These are phyloP conservation scores for Zygogramma bicolorata DNA, from an alignment of 2,888 invertebrate genomes.

Conservation along the genomic window DNA sequence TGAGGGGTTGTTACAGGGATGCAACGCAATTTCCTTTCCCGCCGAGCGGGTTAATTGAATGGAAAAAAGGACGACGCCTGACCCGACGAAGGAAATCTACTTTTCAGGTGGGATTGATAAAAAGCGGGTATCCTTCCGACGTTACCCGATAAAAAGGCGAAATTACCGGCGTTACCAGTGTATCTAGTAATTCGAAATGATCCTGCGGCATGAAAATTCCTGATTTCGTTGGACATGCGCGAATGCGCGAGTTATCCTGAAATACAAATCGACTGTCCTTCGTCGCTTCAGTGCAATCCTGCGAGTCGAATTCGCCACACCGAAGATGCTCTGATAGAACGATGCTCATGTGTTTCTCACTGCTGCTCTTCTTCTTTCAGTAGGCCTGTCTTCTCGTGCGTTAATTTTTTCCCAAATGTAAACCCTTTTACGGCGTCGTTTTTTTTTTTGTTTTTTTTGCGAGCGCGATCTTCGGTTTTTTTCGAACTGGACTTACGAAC, in stretches of 20 bases:
- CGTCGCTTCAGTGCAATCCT: constrained; percentile 36
- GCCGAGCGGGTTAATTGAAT: neutral
- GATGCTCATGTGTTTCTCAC: constrained; percentile 26
- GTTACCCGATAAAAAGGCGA: neutral
- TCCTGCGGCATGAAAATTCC: constrained; percentile 46
- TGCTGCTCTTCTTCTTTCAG: constrained; percentile 15
- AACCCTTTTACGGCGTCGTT: neutral
- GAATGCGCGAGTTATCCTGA: constrained; percentile 33
- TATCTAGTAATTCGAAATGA: constrained; percentile 37
- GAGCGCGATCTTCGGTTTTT: constrained; percentile 17
- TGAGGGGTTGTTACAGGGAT: neutral
- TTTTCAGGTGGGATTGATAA: constrained; percentile 6
- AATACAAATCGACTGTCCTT: constrained; percentile 38
- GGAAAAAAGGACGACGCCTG: constrained; percentile 10
- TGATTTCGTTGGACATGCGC: constrained; percentile 46
- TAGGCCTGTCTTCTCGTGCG: neutral
- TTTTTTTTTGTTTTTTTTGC: constrained; percentile 32
- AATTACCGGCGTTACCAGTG: constrained; percentile 20
- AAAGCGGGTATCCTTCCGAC: constrained; percentile 9
- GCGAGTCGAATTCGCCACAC: constrained; percentile 21
- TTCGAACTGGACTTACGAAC: constrained; percentile 6
- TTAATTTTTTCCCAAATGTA: constrained; percentile 22
- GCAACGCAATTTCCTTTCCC: neutral
- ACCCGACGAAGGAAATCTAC: constrained; percentile 12
- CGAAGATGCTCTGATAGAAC: constrained; percentile 33